Evolutionary conservation across 2,888 invertebrate genomes (phyloP), one percentile per base, ranked within the genome.

Genomic region (Dorcus parallelipipedus): DNA sequence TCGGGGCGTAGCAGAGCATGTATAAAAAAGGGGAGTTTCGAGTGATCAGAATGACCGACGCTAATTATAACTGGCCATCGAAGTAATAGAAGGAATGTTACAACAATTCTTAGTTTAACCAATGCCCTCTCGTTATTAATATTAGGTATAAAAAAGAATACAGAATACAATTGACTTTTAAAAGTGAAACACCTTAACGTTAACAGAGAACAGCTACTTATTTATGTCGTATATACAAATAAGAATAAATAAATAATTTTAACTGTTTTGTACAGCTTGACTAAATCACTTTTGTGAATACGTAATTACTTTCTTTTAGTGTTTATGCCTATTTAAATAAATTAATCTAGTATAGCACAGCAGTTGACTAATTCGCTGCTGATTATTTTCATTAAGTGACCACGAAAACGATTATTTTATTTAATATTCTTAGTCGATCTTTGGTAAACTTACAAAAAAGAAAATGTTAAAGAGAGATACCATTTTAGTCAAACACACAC

Each of bases 201-300:
- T 40, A 41, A 41, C 17, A 14, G 7, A 5, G 42, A 17, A 45
- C 9, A 45, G 20, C 20, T 20, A 45, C 17, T 10, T 10, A 17
- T 17, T 45, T 45, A 14, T 3, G 3, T 9, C 3, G 41, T 49
- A 38, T 9, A 40, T 51, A 56, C 41, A 49, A 48, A 56, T 53
- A 60, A 52, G 56, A 65, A 66, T 64, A 64, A 66, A 64, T 64
- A 64, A 65, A 65, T 65, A 64, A 59, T 66, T 64, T 66, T 62
- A 63, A 66, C 64, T 62, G 66, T 52, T 52, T 56, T 57, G 57
- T 57, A 57, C 63, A 63, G 56, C 55, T 58, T 63, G 63, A 63
- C 57, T 57, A 57, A 52, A 57, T 17, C 57, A 57, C 57, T 57
- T 57, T 57, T 52, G 57, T 57, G 52, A 57, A 49, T 53, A 20